These are phyloP conservation scores for Ichneumon xanthorius DNA, from an alignment of 2,888 invertebrate genomes.

Conservation along the genomic window DNA sequence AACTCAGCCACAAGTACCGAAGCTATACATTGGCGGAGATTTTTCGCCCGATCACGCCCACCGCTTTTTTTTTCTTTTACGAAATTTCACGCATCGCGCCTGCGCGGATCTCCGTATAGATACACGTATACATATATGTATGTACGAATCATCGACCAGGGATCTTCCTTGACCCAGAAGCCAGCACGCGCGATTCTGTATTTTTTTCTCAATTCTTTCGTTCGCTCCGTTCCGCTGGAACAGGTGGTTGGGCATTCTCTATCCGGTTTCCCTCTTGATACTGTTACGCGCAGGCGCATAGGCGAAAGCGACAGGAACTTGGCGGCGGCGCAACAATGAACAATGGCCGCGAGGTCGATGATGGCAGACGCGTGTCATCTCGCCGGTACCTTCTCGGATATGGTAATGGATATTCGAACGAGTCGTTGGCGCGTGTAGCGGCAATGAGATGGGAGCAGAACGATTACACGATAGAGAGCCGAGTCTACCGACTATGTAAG, in stretches of 20 bases:
- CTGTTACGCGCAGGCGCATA: conserved; percentile 19
- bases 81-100: conserved; percentile 38
- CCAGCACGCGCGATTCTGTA: conserved; percentile 3
- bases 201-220: conserved; percentile 34
- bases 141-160: conserved; percentile 8
- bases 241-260: conserved; percentile 65
- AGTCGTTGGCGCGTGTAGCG: conserved; percentile 26
- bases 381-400: conserved; percentile 26
- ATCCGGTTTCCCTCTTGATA: conserved; percentile 33
- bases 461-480: conserved; percentile 39
- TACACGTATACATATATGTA: neutral
- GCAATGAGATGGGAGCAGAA: conserved; percentile 31
- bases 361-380: conserved; percentile 50
- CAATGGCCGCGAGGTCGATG: conserved; percentile 62
- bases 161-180: conserved; percentile 70
- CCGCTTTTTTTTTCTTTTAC: neutral
- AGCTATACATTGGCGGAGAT: conserved; percentile 9
- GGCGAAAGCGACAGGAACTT: neutral
- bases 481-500: conserved; percentile 33
- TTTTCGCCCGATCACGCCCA: neutral
- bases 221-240: conserved; percentile 65
- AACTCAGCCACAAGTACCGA: neutral
- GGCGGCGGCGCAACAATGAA: conserved; percentile 66
- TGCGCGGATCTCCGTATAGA: conserved; percentile 12
- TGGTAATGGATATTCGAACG: conserved; percentile 41